phyloP scores from a whole-genome alignment of 2,888 invertebrate species.

The Alentia gelatinosa region DNA sequence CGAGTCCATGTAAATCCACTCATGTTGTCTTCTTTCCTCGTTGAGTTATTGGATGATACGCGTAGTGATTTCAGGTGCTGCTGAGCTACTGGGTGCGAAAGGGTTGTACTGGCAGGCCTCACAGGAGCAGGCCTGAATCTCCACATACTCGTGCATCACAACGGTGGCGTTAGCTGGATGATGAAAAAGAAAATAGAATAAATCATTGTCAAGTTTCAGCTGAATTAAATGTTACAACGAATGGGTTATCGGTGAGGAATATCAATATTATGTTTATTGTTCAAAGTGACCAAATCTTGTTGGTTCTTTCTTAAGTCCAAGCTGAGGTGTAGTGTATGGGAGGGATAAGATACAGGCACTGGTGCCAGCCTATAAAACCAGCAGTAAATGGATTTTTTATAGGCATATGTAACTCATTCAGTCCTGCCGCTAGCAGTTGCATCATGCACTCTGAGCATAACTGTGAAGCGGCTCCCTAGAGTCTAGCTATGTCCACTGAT shows the following conservation, averaged over 20 bases:
- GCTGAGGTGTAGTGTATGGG: no score
- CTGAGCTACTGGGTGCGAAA: not conserved
- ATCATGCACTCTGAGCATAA: no score
- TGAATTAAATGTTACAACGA: not conserved
- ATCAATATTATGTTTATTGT: not conserved
- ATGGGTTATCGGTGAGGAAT: not conserved
- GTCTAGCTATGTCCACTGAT: no score
- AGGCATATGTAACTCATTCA: no score
- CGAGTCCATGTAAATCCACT: no score
- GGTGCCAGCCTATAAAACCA: no score
- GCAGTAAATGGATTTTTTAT: no score
- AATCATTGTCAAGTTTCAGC: not conserved
- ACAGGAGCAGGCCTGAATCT: conserved; percentile 42
- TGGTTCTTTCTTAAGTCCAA: no score
- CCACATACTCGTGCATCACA: conserved; percentile 24
- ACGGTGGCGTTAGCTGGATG: not conserved
- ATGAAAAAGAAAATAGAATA: not conserved
- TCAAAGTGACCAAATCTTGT: not conserved
- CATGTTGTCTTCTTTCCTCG: not conserved
- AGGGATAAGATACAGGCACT: no score
- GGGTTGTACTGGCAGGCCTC: conserved; percentile 55
- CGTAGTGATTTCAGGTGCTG: not conserved
- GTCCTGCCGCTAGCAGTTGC: no score
- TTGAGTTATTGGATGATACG: not conserved
- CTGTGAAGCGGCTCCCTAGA: no score